A percentile compares a stretch with the other conserved stretches of the same genome.
Evolutionary conservation across 2,888 invertebrate species (phyloP).

Genomic region (Nebria brevicollis): DNA sequence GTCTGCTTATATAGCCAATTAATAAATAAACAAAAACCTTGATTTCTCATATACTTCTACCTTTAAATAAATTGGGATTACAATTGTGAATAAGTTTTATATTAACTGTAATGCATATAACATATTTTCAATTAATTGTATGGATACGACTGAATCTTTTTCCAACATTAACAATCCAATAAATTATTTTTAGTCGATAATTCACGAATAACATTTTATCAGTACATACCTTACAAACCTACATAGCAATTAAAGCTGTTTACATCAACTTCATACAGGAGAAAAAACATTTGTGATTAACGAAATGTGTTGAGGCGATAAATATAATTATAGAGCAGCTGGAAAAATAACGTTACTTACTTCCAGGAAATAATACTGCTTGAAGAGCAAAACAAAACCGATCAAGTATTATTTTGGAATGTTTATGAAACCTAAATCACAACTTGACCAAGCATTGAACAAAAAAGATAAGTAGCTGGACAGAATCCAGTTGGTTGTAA

Average conservation of each 20-base stretch:
- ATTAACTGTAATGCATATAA: too few relatives aligned
- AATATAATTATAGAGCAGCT: slow-evolving; percentile 39
- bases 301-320: slow-evolving; percentile 34
- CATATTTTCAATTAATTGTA: too few relatives aligned
- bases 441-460: not conserved
- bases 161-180: not conserved
- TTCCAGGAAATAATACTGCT: not conserved
- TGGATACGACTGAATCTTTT: not conserved
- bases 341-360: not conserved
- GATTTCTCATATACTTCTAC: too few relatives aligned
- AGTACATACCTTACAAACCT: not conserved
- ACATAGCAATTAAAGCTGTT: slow-evolving; percentile 27
- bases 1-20: too few relatives aligned
- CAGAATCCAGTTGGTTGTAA: slow-evolving; percentile 10
- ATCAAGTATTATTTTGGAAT: slow-evolving; percentile 20
- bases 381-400: not conserved
- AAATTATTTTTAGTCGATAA: not conserved
- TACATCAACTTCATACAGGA: slow-evolving; percentile 29
- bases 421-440: not conserved
- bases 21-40: too few relatives aligned
- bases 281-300: slow-evolving; percentile 36
- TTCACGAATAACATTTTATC: not conserved
- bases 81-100: too few relatives aligned
- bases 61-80: too few relatives aligned
- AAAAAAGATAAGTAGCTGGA: slow-evolving; percentile 1